A percentile compares a stretch with the other conserved stretches of the same genome.
phyloP scores from a whole-genome alignment of 2,888 invertebrate genomes.

The Drosophila picticornis region DNA sequence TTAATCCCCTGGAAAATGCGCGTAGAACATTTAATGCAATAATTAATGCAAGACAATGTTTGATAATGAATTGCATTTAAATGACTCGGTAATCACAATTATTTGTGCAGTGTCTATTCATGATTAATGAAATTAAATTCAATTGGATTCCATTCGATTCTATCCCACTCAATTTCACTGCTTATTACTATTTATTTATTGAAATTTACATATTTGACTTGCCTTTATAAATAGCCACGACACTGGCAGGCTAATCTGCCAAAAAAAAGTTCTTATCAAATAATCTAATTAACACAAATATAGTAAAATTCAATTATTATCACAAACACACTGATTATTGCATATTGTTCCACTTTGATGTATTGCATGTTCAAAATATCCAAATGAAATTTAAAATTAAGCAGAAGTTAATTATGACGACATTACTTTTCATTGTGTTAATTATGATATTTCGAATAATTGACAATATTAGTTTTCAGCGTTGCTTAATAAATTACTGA shows the following conservation, averaged over 20 bases:
- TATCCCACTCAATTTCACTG: neutral
- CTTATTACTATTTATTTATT: neutral
- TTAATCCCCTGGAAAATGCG: neutral
- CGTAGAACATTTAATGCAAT: neutral
- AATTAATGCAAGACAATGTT: neutral
- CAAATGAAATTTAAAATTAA: slow-evolving; percentile 3
- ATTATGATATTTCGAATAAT: neutral
- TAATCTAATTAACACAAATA: too few relatives aligned
- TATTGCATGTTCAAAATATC: neutral
- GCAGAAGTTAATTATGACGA: neutral
- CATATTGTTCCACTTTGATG: slow-evolving; percentile 6
- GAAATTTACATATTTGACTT: neutral
- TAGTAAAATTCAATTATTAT: neutral
- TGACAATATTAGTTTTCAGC: too few relatives aligned
- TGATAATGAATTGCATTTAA: slow-evolving; percentile 18
- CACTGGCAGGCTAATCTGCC: neutral
- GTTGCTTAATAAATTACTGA: too few relatives aligned
- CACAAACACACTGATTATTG: neutral
- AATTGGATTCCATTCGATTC: neutral
- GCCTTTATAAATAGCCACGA: neutral
- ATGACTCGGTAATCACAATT: slow-evolving; percentile 9
- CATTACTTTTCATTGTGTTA: neutral
- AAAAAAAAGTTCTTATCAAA: neutral
- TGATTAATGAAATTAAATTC: slow-evolving; percentile 24
- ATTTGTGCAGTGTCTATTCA: neutral